A percentile compares a stretch with the other conserved stretches of the same genome.
Evolutionary conservation across 2,888 invertebrate species (phyloP).

Genomic region (Cataglyphis livida): DNA sequence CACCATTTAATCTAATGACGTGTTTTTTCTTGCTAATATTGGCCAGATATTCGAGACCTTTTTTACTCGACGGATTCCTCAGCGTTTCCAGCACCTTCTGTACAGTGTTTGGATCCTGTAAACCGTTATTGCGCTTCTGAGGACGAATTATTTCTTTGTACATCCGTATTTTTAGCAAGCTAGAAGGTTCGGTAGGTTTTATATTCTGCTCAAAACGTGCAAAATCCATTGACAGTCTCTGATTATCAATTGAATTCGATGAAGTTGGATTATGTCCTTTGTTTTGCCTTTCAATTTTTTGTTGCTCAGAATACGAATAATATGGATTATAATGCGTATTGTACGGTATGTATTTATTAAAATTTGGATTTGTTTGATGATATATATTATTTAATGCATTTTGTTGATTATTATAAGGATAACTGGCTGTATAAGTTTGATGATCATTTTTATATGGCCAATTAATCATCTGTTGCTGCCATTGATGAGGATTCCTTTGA

Average conservation of each 20-base stretch:
- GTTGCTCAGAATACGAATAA: conserved; percentile 50
- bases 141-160: conserved; percentile 73
- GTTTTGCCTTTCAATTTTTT: conserved; percentile 24
- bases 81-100: conserved; percentile 70
- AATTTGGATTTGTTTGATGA: not conserved
- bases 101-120: conserved; percentile 77
- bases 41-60: conserved; percentile 73
- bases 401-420: not conserved
- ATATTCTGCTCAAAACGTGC: not conserved
- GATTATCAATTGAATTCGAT: not conserved
- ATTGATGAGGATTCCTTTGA: conserved; percentile 33
- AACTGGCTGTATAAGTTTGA: not conserved
- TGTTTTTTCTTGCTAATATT: conserved; percentile 67
- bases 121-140: conserved; percentile 80
- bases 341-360: conserved; percentile 15
- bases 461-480: conserved; percentile 18
- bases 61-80: conserved; percentile 62
- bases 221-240: not conserved
- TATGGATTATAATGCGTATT: conserved; percentile 35
- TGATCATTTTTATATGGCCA: conserved; percentile 24
- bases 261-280: conserved; percentile 14
- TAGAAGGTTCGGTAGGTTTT: conserved; percentile 68
- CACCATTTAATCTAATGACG: conserved; percentile 73
- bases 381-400: not conserved
- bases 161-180: conserved; percentile 77